Evolutionary conservation across 2,888 invertebrate genomes (phyloP).

Genomic region (Rhodophaea formosa): DNA sequence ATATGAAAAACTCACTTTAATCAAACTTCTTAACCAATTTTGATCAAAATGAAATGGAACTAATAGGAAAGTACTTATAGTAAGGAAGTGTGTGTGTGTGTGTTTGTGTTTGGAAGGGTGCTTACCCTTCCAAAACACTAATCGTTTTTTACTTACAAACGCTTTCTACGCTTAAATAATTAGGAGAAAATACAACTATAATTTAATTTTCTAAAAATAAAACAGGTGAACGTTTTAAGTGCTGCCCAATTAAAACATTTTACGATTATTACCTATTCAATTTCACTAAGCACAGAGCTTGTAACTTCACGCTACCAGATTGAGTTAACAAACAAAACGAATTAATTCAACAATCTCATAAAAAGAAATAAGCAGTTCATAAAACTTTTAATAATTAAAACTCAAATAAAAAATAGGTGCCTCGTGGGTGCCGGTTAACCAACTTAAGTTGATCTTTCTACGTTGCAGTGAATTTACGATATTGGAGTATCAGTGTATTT

Average conservation of each 20-base stretch:
- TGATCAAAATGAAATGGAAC: too few relatives aligned
- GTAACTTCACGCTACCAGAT: slow-evolving; percentile 49
- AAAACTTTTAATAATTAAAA: slow-evolving; percentile 81
- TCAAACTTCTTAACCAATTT: too few relatives aligned
- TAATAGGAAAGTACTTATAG: too few relatives aligned
- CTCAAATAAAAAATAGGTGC: slow-evolving; percentile 73
- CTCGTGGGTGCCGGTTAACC: slow-evolving; percentile 46
- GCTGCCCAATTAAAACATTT: slow-evolving; percentile 12
- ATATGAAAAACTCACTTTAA: too few relatives aligned
- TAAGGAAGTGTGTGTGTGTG: too few relatives aligned
- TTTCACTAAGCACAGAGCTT: slow-evolving; percentile 32
- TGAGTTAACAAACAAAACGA: slow-evolving; percentile 74
- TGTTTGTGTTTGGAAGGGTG: too few relatives aligned
- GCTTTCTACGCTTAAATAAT: too few relatives aligned
- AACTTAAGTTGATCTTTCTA: slow-evolving; percentile 39
- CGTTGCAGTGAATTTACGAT: slow-evolving; percentile 19
- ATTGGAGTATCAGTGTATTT: slow-evolving; percentile 28
- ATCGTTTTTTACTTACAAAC: too few relatives aligned
- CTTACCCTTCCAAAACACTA: too few relatives aligned
- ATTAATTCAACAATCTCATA: slow-evolving; percentile 78
- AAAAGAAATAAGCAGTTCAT: slow-evolving; percentile 80
- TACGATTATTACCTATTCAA: slow-evolving; percentile 7
- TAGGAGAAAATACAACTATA: too few relatives aligned
- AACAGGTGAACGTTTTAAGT: neutral
- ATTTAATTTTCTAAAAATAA: neutral